phyloP scores from a whole-genome alignment of 2,113 vertebrate genomes.

The Osmerus mordax region DNA sequence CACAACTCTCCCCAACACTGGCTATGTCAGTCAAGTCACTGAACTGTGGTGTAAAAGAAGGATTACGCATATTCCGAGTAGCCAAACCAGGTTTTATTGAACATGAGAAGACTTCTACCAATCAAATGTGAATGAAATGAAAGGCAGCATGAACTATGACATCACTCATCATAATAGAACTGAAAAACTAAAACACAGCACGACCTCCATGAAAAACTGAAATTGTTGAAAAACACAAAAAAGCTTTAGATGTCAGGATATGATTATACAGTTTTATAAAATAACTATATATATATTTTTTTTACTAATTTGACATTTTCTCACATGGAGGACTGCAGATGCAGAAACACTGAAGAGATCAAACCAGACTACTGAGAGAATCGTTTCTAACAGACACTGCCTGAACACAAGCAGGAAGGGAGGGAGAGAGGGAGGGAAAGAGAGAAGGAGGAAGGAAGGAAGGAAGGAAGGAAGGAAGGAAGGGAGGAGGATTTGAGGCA shows the following conservation, averaged over 20 bases:
- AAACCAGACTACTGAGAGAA: neutral
- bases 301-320: too few relatives aligned
- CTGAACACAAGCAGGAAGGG: neutral
- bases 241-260: too few relatives aligned
- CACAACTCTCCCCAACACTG: too few relatives aligned
- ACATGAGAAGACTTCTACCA: neutral
- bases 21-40: too few relatives aligned
- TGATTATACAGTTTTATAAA: too few relatives aligned
- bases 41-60: too few relatives aligned
- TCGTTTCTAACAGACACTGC: too few relatives aligned
- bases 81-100: neutral
- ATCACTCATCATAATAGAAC: neutral
- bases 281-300: too few relatives aligned
- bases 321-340: too few relatives aligned
- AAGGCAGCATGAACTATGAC: constrained; percentile 1
- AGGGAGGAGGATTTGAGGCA: neutral
- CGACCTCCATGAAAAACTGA: neutral
- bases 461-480: neutral
- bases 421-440: neutral
- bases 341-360: neutral
- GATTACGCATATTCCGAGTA: neutral
- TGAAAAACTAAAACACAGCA: neutral
- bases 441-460: neutral
- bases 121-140: neutral
- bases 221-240: too few relatives aligned